Conservation (phyloP, 2,888 invertebrate species). For the Girardia tigrina region DNA sequence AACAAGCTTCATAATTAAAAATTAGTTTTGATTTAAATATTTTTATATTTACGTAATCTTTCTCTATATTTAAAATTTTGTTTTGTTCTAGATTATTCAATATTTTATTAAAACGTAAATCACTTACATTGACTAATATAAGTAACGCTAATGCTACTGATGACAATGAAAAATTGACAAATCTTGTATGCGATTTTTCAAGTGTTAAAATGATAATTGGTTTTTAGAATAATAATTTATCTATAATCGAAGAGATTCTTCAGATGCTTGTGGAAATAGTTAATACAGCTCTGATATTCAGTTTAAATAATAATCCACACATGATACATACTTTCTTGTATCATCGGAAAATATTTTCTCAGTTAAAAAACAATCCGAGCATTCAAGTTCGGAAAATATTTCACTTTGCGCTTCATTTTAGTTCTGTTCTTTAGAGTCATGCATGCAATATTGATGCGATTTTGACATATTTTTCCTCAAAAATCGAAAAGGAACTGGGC, state of each 20-base stretch:
- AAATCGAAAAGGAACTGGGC: neutral
- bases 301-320: constrained; percentile 72
- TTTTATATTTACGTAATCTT: too few relatives aligned
- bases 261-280: constrained; percentile 93
- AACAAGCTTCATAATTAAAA: too few relatives aligned
- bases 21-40: too few relatives aligned
- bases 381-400: constrained; percentile 46
- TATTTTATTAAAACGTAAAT: neutral
- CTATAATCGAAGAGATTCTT: constrained; percentile 75
- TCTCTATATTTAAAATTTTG: too few relatives aligned
- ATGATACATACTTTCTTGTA: constrained; percentile 85
- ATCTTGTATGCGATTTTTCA: neutral
- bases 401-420: neutral
- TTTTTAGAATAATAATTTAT: neutral
- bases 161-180: neutral
- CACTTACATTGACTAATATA: neutral
- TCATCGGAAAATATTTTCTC: constrained; percentile 71
- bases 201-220: neutral
- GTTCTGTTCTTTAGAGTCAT: neutral
- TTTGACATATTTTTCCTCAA: constrained; percentile 30
- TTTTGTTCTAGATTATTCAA: too few relatives aligned
- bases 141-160: neutral
- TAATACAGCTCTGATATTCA: constrained; percentile 78
- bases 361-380: constrained; percentile 73
- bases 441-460: constrained; percentile 76